A percentile compares a stretch with the other conserved stretches of the same genome.
Evolutionary conservation across 1,140 invertebrate genomes (phyloP).

Genomic region (Brachionus angularis): DNA sequence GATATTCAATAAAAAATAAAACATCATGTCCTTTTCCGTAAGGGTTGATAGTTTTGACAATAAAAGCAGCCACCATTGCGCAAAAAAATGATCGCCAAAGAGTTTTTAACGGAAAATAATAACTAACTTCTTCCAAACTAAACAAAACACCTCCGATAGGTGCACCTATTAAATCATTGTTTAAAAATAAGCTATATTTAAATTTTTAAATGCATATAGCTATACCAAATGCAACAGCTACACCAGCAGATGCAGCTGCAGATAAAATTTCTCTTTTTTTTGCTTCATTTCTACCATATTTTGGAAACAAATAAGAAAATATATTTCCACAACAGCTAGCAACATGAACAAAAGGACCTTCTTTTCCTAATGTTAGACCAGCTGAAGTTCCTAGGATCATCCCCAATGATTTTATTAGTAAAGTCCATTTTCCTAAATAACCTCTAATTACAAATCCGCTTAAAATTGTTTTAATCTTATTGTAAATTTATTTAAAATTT

Average conservation of each 20-base stretch:
- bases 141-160: slow-evolving; percentile 71
- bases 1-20: slow-evolving; percentile 96
- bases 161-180: slow-evolving; percentile 62
- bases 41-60: slow-evolving; percentile 92
- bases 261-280: slow-evolving; percentile 98
- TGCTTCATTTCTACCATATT: slow-evolving; percentile 96
- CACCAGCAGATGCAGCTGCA: slow-evolving; percentile 96
- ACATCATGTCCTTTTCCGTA: slow-evolving; percentile 98
- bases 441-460: slow-evolving; percentile 98
- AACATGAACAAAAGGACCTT: slow-evolving; percentile 99
- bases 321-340: slow-evolving; percentile 81
- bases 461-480: slow-evolving; percentile 76
- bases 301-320: slow-evolving; percentile 95
- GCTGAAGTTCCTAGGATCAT: slow-evolving; percentile 77
- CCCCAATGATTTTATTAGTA: slow-evolving; percentile 86
- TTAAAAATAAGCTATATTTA: not conserved
- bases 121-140: slow-evolving; percentile 96
- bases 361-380: slow-evolving; percentile 92
- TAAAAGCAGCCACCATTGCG: slow-evolving; percentile 93
- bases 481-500: not conserved
- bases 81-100: slow-evolving; percentile 99
- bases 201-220: not conserved
- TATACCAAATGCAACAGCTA: slow-evolving; percentile 87
- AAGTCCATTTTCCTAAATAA: slow-evolving; percentile 97
- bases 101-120: slow-evolving; percentile 98